Percentiles rank a stretch among this genome's conserved stretches.
phyloP scores from a whole-genome alignment of 2,113 vertebrate species.

The Recurvirostra avosetta region DNA sequence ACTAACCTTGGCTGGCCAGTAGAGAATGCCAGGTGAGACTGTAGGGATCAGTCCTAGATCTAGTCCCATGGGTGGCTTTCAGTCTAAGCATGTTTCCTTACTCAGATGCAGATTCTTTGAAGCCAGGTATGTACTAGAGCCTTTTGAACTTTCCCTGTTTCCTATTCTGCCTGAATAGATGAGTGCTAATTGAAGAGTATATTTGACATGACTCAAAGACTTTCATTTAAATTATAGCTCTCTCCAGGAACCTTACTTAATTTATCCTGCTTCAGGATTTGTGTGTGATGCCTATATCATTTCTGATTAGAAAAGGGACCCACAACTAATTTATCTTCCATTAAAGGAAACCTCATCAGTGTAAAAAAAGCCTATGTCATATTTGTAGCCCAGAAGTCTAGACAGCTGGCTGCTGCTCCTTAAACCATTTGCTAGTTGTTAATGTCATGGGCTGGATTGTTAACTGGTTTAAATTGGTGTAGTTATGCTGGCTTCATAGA shows the following conservation, averaged over 20 bases:
- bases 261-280: neutral
- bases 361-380: neutral
- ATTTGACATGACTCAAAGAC: neutral
- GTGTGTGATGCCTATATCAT: neutral
- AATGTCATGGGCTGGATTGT: neutral
- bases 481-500: neutral
- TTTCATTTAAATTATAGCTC: neutral
- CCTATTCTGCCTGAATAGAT: neutral
- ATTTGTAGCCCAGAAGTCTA: slow-evolving; percentile 13
- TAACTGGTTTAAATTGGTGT: neutral
- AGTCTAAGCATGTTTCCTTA: neutral
- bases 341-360: neutral
- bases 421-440: neutral
- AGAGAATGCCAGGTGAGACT: neutral
- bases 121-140: neutral
- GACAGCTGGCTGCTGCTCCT: slow-evolving; percentile 7
- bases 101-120: neutral
- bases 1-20: neutral
- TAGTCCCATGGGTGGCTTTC: neutral
- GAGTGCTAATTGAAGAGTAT: neutral
- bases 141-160: neutral
- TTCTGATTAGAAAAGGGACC: neutral
- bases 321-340: neutral
- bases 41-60: neutral
- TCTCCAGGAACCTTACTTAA: neutral